phyloP scores from a whole-genome alignment of 92 coral and sea anemone genomes.

The Desmophyllum pertusum region DNA sequence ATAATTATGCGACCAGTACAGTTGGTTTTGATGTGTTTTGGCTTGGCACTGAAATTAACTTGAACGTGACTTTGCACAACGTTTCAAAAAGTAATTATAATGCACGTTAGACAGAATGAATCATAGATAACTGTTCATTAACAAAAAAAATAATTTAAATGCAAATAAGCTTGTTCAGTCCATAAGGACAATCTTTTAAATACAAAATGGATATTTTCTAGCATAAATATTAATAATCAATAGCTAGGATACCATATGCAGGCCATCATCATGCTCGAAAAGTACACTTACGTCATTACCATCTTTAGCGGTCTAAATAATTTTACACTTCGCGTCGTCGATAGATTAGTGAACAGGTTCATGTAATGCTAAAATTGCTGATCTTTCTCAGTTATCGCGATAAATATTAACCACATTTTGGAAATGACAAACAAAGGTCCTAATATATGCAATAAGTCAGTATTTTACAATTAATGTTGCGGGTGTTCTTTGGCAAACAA shows the following conservation, averaged over 20 bases:
- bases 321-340: not conserved
- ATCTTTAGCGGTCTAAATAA: not conserved
- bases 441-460: not conserved
- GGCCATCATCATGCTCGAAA: too few species aligned
- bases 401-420: not conserved
- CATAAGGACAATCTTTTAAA: too few species aligned
- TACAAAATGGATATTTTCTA: too few species aligned
- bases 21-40: not conserved
- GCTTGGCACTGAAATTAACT: not conserved
- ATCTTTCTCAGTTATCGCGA: not conserved
- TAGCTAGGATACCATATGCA: too few species aligned
- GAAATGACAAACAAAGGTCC: not conserved
- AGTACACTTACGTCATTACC: not conserved
- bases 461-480: not conserved
- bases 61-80: not conserved
- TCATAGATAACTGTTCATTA: not conserved
- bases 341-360: not conserved
- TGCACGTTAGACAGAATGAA: not conserved
- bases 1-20: too few species aligned
- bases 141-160: not conserved
- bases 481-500: not conserved
- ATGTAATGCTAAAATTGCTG: not conserved
- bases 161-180: too few species aligned
- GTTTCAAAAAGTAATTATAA: not conserved
- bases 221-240: too few species aligned